Evolutionary conservation across 1,140 invertebrate genomes (phyloP).

Genomic region (Dolichoris vasculosae): DNA sequence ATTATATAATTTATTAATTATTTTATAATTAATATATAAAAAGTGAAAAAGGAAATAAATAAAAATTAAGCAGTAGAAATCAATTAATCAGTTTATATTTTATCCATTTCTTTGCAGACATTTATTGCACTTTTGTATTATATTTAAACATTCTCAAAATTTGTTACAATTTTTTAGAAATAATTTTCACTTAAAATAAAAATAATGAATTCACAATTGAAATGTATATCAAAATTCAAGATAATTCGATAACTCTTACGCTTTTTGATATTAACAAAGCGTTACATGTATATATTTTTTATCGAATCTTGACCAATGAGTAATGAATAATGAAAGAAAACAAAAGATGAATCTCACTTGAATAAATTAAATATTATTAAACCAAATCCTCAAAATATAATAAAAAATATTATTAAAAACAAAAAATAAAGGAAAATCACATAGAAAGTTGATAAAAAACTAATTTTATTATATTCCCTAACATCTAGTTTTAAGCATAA

Average conservation of each 20-base stretch:
- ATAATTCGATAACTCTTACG: conserved; percentile 36
- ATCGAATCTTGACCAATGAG: not conserved
- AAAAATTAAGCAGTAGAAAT: too few species aligned
- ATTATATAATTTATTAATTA: too few species aligned
- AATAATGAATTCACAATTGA: conserved; percentile 15
- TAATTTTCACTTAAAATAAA: conserved; percentile 42
- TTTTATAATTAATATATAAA: not conserved
- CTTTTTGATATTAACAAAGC: conserved; percentile 33
- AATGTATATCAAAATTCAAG: conserved; percentile 43
- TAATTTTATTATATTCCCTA: conserved; percentile 11
- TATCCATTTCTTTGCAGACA: conserved; percentile 31
- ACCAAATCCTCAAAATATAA: conserved; percentile 10
- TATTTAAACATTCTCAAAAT: conserved; percentile 44
- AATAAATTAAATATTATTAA: conserved; percentile 28
- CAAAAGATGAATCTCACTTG: not conserved
- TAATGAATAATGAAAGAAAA: not conserved
- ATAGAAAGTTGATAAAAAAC: not conserved
- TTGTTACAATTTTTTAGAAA: conserved; percentile 41
- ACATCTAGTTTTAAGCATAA: conserved; percentile 26
- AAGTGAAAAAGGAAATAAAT: not conserved
- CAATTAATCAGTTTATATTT: not conserved
- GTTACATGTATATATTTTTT: conserved; percentile 33
- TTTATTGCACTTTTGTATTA: conserved; percentile 47
- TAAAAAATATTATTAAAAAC: not conserved
- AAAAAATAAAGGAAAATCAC: not conserved